A percentile compares a stretch with the other conserved stretches of the same genome.
phyloP scores from a whole-genome alignment of 2,113 vertebrate genomes.

The Pachypanchax playfairii region DNA sequence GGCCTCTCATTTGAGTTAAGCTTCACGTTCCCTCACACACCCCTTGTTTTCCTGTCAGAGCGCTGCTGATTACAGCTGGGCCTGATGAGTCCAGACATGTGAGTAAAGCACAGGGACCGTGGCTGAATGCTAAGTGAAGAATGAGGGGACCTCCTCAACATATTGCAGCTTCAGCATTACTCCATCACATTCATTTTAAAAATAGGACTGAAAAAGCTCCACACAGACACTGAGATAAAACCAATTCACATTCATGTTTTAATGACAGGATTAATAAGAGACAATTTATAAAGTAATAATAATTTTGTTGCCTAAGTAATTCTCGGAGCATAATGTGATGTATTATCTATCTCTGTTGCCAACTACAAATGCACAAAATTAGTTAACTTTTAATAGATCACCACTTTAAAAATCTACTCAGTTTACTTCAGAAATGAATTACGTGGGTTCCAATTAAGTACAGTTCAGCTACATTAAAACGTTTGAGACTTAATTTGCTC shows the following conservation, averaged over 20 bases:
- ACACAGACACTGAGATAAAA: not conserved
- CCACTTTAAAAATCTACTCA: not conserved
- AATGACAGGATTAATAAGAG: not conserved
- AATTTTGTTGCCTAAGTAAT: not conserved
- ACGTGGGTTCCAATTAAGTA: too few species aligned
- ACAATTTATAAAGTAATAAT: not conserved
- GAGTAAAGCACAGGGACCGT: slow-evolving; percentile 51
- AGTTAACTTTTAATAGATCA: not conserved
- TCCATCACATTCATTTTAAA: not conserved
- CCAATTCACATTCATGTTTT: not conserved
- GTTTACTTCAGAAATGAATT: too few species aligned
- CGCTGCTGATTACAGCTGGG: slow-evolving; percentile 65
- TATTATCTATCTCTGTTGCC: not conserved
- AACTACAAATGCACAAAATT: not conserved
- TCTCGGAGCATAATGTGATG: not conserved
- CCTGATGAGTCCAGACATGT: slow-evolving; percentile 71
- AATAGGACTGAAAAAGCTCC: not conserved
- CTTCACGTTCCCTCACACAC: slow-evolving; percentile 51
- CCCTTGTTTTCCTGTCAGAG: slow-evolving; percentile 66
- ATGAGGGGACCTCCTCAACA: slow-evolving; percentile 15
- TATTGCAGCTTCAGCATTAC: slow-evolving; percentile 8
- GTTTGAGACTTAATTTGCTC: too few species aligned
- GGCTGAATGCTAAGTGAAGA: slow-evolving; percentile 61
- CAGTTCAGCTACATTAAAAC: too few species aligned
- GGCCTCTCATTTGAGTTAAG: slow-evolving; percentile 67